phyloP scores from a whole-genome alignment of 2,113 vertebrate genomes.

The Panthera leo region DNA sequence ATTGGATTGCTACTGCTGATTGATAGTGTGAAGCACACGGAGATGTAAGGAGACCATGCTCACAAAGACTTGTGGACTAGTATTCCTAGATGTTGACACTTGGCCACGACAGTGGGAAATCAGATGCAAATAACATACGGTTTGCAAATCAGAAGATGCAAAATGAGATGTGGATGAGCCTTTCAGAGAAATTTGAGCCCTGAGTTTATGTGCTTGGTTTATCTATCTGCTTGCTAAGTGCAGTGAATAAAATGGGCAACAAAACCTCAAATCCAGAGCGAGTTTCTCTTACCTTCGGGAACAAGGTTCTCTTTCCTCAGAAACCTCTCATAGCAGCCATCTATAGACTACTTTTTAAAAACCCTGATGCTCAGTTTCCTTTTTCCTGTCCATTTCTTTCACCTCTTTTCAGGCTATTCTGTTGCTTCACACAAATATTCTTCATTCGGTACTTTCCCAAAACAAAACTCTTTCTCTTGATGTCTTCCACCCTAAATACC shows the following conservation, averaged over 20 bases:
- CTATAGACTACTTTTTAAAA: background rate
- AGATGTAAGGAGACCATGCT: background rate
- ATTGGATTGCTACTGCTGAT: rapidly evolving
- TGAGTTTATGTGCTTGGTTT: background rate
- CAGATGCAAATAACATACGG: background rate
- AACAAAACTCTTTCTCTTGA: background rate
- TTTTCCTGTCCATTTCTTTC: background rate
- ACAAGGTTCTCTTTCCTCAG: background rate
- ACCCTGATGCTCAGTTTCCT: background rate
- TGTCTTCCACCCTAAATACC: background rate
- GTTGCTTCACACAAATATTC: background rate
- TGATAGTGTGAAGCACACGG: background rate
- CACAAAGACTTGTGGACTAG: background rate
- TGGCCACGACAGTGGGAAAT: background rate
- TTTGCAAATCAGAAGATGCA: background rate
- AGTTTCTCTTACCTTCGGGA: background rate
- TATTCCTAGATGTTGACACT: background rate
- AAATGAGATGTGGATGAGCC: background rate
- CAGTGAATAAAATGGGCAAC: background rate
- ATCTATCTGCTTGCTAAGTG: background rate
- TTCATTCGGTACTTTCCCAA: background rate
- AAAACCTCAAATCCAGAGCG: background rate
- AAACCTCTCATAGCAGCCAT: background rate
- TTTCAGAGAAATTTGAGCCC: background rate
- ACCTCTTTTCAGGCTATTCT: background rate